Base-by-base conservation (phyloP, 2,888 invertebrate genomes). In the Lochmaea capreae region DNA sequence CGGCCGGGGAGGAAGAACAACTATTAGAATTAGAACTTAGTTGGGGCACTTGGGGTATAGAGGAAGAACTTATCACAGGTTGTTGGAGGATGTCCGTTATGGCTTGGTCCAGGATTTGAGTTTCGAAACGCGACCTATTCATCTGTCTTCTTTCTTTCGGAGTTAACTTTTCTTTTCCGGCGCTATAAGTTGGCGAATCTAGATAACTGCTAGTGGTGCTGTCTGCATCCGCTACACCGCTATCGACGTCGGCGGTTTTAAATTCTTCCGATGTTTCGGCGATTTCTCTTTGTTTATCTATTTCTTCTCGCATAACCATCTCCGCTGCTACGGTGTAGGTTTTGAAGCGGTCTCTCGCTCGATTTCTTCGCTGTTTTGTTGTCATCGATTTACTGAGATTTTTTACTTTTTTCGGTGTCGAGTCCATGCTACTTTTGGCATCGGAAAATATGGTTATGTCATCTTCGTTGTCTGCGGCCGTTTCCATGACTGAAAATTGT, bases 291-390 rank as follows among this genome's bases (percentile, higher is more conserved):
- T 54, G 18, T 66, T 79, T 76, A 82, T 83, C 83, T n/a, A 80
- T 80, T 68, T 88, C 87, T 74, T 88, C 87, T 63, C 87, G 86
- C 80, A 87, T 88, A 2, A 89, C 87, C 82, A 92, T 87, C 73
- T 90, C 90, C 1, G 90, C 92, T 0, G 91, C 92, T 57, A 95
- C 94, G 0, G 94, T 95, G 83, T 95, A 96, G 0, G 95, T 96
- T 84, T 93, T 93, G 18, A 68, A 73, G 75, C 96, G 90, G 81
- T 96, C 95, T 83, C 94, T 94, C 2, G 93, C 91, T 52, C 93
- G 86, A 79, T 91, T 91, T 57, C 95, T 88, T 82, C 93, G 93
- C 83, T 95, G 94, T 85, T 94, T 95, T 0, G 95, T 94, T 0
- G 94, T 95, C 73, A 94, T 83, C 67, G 85, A 85, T 73, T 85